These are phyloP conservation scores for Pantherophis guttatus DNA, from an alignment of 2,113 vertebrate species.

Conservation along the genomic window DNA sequence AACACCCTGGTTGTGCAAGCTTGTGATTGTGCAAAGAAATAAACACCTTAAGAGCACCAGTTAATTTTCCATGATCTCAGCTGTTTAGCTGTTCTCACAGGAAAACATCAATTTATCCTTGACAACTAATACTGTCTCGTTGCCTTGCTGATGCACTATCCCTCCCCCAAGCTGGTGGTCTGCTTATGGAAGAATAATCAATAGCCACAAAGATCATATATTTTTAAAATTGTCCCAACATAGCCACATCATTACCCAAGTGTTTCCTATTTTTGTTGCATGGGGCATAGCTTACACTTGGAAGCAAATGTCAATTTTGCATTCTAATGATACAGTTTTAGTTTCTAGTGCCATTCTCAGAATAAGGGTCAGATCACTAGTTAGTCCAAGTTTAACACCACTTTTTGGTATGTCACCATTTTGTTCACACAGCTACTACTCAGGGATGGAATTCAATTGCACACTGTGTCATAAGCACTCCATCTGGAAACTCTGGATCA, in stretches of 20 bases:
- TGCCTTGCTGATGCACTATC: background rate
- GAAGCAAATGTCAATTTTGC: background rate
- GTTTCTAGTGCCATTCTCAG: background rate
- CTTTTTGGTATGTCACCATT: background rate
- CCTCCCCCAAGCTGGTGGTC: background rate
- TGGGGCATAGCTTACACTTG: background rate
- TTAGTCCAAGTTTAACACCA: background rate
- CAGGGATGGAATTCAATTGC: background rate
- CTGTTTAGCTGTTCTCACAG: background rate
- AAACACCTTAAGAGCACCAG: background rate
- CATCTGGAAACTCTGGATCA: background rate
- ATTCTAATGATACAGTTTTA: background rate
- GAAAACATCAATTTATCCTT: background rate
- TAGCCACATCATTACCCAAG: background rate
- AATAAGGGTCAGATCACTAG: background rate
- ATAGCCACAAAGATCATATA: background rate
- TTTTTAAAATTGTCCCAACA: background rate
- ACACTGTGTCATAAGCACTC: background rate
- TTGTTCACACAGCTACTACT: background rate
- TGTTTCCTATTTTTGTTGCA: background rate
- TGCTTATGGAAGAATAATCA: background rate
- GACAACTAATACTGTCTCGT: background rate
- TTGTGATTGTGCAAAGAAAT: slow-evolving; percentile 3
- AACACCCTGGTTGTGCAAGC: slow-evolving; percentile 2
- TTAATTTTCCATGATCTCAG: slow-evolving; percentile 21